Conservation (phyloP, 2,888 invertebrate species). For the Catocala fraxini region DNA sequence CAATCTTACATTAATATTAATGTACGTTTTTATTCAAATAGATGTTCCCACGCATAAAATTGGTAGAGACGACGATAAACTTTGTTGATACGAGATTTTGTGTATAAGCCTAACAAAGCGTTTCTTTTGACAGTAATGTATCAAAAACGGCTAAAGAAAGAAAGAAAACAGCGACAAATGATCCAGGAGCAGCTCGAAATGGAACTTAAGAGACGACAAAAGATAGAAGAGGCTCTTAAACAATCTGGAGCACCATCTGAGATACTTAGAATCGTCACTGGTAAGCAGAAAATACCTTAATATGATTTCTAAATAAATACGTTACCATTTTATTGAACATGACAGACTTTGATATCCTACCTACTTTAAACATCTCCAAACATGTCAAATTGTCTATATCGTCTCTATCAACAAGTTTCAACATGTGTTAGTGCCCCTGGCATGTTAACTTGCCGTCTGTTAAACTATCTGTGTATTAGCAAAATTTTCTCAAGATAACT, state of each 20-base stretch:
- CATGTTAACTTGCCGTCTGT: conserved; percentile 87
- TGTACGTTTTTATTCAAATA: conserved; percentile 49
- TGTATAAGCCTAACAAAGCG: conserved; percentile 4
- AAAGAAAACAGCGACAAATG: conserved; percentile 93
- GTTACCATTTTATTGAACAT: background rate
- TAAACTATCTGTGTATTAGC: conserved; percentile 79
- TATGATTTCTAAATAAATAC: background rate
- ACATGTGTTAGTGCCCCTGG: conserved; percentile 76
- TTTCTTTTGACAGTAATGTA: conserved; percentile 90
- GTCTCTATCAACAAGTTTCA: conserved; percentile 78
- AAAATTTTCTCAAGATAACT: conserved; percentile 55
- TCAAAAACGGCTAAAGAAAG: conserved; percentile 96
- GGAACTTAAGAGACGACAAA: conserved; percentile 93
- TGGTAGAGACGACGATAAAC: background rate
- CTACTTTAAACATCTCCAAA: conserved; percentile 33
- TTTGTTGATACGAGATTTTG: conserved; percentile 1
- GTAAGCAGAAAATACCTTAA: conserved; percentile 77
- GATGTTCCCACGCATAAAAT: conserved; percentile 11
- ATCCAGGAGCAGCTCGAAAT: conserved; percentile 95
- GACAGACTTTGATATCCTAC: conserved; percentile 1
- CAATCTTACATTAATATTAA: conserved; percentile 58
- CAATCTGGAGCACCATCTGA: conserved; percentile 92
- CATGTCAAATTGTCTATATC: conserved; percentile 72
- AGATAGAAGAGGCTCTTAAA: conserved; percentile 93
- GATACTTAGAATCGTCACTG: conserved; percentile 93